Percentiles rank a stretch among this genome's conserved stretches.
These are phyloP conservation scores for Enteromius viviparus DNA, from an alignment of 2,797 vertebrate species.

Conservation along the genomic window DNA sequence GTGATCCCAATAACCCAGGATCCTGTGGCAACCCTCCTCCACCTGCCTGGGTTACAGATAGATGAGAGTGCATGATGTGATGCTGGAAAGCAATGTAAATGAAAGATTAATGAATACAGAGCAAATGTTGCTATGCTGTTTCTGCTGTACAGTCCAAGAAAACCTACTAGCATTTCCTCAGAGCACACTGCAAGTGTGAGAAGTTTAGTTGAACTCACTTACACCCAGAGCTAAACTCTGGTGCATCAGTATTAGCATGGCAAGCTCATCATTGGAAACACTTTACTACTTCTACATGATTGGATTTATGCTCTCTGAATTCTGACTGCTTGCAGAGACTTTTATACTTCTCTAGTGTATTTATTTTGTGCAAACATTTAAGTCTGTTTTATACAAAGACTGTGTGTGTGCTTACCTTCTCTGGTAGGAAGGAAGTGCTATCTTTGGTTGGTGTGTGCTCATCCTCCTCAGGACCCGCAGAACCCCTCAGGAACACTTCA, in stretches of 20 bases:
- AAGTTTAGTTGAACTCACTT: slow-evolving; percentile 59
- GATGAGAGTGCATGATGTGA: slow-evolving; percentile 59
- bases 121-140: background rate
- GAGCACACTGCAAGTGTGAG: slow-evolving; percentile 62
- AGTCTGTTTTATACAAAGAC: background rate
- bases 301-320: background rate
- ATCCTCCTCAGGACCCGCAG: slow-evolving; percentile 73
- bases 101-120: background rate
- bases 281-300: background rate
- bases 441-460: slow-evolving; percentile 75
- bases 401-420: slow-evolving; percentile 68
- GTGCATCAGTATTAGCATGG: slow-evolving; percentile 69
- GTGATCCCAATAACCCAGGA: slow-evolving; percentile 58
- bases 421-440: slow-evolving; percentile 66
- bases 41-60: slow-evolving; percentile 56
- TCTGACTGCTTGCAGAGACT: background rate
- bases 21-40: slow-evolving; percentile 56
- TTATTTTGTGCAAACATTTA: slow-evolving; percentile 9
- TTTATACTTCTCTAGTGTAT: too few species aligned
- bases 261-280: slow-evolving; percentile 63
- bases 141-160: background rate
- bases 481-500: slow-evolving; percentile 59
- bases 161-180: slow-evolving; percentile 57
- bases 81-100: slow-evolving; percentile 57
- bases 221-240: slow-evolving; percentile 57